Evolutionary conservation across 2,888 invertebrate genomes (phyloP).

Genomic region (Dynastes hyllus): DNA sequence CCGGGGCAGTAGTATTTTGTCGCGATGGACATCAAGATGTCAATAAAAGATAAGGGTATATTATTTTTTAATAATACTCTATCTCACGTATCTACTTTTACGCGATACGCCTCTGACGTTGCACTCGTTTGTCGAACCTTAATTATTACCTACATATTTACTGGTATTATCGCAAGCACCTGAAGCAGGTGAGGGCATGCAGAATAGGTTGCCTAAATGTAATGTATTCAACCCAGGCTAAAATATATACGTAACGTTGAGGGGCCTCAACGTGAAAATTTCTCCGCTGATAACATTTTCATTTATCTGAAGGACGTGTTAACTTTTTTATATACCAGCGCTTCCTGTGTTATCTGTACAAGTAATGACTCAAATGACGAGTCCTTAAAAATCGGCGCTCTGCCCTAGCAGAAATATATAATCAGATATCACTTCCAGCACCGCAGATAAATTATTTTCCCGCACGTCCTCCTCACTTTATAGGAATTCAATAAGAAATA

Average conservation of each 20-base stretch:
- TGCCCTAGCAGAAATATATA: slow-evolving; percentile 45
- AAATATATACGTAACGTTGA: slow-evolving; percentile 10
- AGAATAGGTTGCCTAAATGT: slow-evolving; percentile 45
- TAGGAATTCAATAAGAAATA: slow-evolving; percentile 58
- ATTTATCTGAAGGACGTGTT: slow-evolving; percentile 60
- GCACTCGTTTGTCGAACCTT: too few relatives aligned
- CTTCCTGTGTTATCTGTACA: slow-evolving; percentile 61
- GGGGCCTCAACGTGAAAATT: slow-evolving; percentile 26
- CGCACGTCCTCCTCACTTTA: slow-evolving; percentile 51
- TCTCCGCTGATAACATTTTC: slow-evolving; percentile 56
- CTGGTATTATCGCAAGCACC: background rate
- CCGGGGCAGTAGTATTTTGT: too few relatives aligned
- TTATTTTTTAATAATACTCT: too few relatives aligned
- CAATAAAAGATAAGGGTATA: too few relatives aligned
- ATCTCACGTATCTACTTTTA: too few relatives aligned
- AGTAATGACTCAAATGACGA: slow-evolving; percentile 63
- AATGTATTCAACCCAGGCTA: background rate
- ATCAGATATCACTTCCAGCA: slow-evolving; percentile 60
- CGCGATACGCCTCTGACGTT: too few relatives aligned
- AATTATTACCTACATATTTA: background rate
- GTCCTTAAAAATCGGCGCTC: slow-evolving; percentile 57
- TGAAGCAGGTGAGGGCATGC: slow-evolving; percentile 5
- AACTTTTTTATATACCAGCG: slow-evolving; percentile 61
- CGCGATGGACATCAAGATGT: too few relatives aligned
- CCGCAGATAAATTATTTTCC: slow-evolving; percentile 60